Percentiles rank a stretch among this genome's conserved stretches.
Evolutionary conservation across 2,113 vertebrate genomes (phyloP).

Genomic region (Sylvicapra grimmia): DNA sequence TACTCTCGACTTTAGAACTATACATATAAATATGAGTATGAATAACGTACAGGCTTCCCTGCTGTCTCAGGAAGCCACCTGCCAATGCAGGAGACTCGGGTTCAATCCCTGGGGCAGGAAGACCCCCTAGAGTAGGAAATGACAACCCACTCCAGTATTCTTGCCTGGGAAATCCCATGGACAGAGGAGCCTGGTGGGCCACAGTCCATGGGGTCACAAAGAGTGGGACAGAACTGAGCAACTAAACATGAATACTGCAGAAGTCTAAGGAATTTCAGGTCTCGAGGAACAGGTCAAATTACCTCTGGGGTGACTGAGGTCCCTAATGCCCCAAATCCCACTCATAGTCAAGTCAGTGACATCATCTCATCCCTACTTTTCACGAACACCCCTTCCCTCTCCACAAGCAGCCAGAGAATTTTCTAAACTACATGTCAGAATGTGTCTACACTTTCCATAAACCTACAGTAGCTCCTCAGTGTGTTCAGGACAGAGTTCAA

Average conservation of each 20-base stretch:
- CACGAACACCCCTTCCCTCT: neutral
- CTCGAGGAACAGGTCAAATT: neutral
- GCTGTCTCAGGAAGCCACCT: neutral
- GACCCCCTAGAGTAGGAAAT: neutral
- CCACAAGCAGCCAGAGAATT: neutral
- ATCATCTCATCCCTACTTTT: neutral
- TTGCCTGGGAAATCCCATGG: neutral
- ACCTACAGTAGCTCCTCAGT: neutral
- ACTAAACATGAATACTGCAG: neutral
- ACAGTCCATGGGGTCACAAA: neutral
- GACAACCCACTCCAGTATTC: neutral
- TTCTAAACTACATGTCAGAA: neutral
- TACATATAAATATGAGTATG: neutral
- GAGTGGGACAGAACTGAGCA: neutral
- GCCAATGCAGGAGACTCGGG: neutral
- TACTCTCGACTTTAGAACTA: neutral
- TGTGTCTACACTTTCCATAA: accelerated
- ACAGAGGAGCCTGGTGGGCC: neutral
- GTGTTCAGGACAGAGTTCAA: neutral
- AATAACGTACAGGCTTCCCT: neutral
- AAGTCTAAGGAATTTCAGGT: neutral
- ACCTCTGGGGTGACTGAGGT: neutral
- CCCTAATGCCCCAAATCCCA: neutral
- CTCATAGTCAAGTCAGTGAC: neutral
- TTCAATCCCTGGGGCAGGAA: neutral